These are phyloP conservation scores for Rostratula benghalensis DNA, from an alignment of 2,113 vertebrate genomes.

Conservation along the genomic window DNA sequence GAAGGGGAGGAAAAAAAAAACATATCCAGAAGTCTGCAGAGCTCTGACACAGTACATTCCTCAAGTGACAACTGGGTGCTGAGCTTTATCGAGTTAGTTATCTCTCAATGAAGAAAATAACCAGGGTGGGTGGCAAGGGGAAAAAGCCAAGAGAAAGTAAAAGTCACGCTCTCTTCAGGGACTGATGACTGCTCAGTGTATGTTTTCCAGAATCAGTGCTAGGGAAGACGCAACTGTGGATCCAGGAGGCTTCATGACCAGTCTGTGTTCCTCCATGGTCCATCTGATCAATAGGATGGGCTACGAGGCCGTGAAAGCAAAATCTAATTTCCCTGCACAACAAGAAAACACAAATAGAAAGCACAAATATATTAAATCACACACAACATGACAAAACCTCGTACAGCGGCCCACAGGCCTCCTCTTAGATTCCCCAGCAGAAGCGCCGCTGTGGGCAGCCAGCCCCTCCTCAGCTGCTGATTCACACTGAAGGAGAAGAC, in stretches of 20 bases:
- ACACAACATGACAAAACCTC: no score
- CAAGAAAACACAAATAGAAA: constrained; percentile 31
- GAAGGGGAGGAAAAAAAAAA: not conserved
- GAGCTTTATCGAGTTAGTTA: constrained; percentile 45
- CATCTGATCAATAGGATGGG: constrained; percentile 44
- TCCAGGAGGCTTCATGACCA: constrained; percentile 53
- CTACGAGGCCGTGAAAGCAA: constrained; percentile 57
- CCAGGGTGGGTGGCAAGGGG: not conserved
- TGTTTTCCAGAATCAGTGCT: constrained; percentile 53
- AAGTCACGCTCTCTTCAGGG: constrained; percentile 45
- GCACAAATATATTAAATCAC: constrained; percentile 9
- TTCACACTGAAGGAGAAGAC: not conserved
- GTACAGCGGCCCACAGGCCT: rapidly evolving
- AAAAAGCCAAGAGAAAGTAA: not conserved
- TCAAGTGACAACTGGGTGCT: constrained; percentile 70
- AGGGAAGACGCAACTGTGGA: constrained; percentile 60
- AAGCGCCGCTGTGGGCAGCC: not conserved
- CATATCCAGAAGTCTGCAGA: constrained; percentile 69
- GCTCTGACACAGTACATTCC: constrained; percentile 83
- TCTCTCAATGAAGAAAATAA: constrained; percentile 28
- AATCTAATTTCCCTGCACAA: constrained; percentile 61
- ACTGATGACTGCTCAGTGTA: constrained; percentile 4
- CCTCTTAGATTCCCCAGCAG: not conserved
- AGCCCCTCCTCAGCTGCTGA: not conserved
- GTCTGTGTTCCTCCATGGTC: constrained; percentile 56